Evolutionary conservation across 2,797 vertebrate species (phyloP), one percentile per base, ranked within the genome.

Genomic region (Sparidentex hasta): DNA sequence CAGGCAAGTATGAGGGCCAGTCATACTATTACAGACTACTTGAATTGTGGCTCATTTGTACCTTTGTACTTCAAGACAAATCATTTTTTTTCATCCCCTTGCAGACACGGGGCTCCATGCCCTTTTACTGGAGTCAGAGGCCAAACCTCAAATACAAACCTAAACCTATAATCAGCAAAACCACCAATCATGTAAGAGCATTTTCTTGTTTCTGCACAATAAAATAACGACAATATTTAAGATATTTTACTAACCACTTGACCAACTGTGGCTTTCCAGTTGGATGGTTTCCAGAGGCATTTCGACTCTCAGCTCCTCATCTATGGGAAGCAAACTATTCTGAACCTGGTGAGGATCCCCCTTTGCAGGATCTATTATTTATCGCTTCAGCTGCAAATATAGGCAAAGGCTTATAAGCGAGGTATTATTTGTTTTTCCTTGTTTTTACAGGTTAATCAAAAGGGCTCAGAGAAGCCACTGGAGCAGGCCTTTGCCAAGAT

Each of bases 141-240:
- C 98, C 98, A 92, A 99, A 99, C 93, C 96, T 99, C 84, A 98
- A 96, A 92, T 99, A 99, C 87, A 99, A 99, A 87, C 98, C 98
- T 68, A 96, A 95, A 86, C 98, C 98, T 2, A 96, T 97, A 77
- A 99, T 99, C 96, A 98, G 96, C 95, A 97, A 96, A 94, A 94
- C 95, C 86, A 94, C 95, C 82, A 98, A 95, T 90, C 98, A 99
- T n/a, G 98, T 99, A 94, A 95, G 97, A 54, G 33, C 6, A 0
- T 25, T 43, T 7, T 12, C 3, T 46, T 21, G 2, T 76, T 64
- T 25, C 21, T 66, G 0, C 59, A 11, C 29, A 4, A 65, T 65
- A 18, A 5, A 17, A 8, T 12, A 16, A 0, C 0, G 2, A 0
- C 29, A 21, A 0, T 33, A 3, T 64, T 3, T 72, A 17, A 71